Evolutionary conservation across 2,797 vertebrate species (phyloP).

Genomic region (Remorina albescens): DNA sequence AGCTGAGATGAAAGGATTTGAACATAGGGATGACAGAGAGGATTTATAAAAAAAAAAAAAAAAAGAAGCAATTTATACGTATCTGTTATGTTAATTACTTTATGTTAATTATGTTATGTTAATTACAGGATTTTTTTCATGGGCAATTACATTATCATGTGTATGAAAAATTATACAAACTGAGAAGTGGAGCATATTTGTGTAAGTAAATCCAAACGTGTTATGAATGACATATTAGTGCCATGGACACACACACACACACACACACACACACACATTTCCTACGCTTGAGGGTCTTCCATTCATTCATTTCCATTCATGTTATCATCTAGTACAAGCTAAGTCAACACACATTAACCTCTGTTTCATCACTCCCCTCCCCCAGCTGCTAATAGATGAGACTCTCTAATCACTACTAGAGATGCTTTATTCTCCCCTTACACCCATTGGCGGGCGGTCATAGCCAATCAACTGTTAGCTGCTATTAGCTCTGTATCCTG

Average conservation of each 20-base stretch:
- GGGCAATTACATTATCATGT: constrained; percentile 1
- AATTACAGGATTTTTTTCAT: constrained; percentile 10
- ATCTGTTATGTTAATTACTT: constrained; percentile 26
- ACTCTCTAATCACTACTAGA: constrained; percentile 77
- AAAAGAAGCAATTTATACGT: background rate
- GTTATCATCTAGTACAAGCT: constrained; percentile 29
- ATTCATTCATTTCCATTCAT: constrained; percentile 18
- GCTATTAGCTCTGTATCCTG: constrained; percentile 46
- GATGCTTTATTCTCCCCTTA: constrained; percentile 81
- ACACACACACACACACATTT: background rate
- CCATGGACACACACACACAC: background rate
- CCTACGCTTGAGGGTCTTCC: background rate
- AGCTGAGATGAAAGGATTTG: background rate
- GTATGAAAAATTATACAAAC: background rate
- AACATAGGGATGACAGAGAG: background rate
- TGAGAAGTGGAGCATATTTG: constrained; percentile 2
- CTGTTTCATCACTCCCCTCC: constrained; percentile 64
- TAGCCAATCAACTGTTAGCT: constrained; percentile 72
- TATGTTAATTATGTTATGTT: constrained; percentile 6
- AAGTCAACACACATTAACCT: constrained; percentile 35
- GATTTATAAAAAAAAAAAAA: no score
- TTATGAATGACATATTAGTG: background rate
- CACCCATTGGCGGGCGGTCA: constrained; percentile 66
- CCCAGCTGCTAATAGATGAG: constrained; percentile 81
- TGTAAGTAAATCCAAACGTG: background rate